Base-by-base conservation (phyloP, 2,797 vertebrate genomes). In the Takifugu rubripes region DNA sequence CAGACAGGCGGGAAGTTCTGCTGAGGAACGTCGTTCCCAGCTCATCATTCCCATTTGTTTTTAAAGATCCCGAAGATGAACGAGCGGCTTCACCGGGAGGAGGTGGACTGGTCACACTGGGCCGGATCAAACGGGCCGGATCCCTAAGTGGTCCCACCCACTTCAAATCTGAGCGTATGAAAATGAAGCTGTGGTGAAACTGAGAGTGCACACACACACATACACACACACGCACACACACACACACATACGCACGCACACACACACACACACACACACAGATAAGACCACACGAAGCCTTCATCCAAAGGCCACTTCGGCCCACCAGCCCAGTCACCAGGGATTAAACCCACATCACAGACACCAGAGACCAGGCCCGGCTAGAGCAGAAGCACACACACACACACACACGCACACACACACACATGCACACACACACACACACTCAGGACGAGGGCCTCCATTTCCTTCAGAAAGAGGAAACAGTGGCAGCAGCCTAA, bases 291-390 rank as follows among this genome's bases (percentile, higher is more conserved):
- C 56, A 70, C 62, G 62, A 83, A 40, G 66, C 74, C 69, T 72
- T 64, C 67, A 74, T 88, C 77, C 81, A 81, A 70, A 75, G 82
- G 65, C 77, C 79, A 79, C 83, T 82, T 80, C 80, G 79, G 72
- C 77, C 68, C 49, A 65, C 69, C 72, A 81, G 81, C 63, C 69
- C 60, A 85, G 74, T 83, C 81, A 86, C 61, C 57, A 64, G 71
- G 78, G 78, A 89, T 88, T 84, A 77, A 78, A 78, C 56, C 75
- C 64, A 82, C 78, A 87, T 90, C 86, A 89, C 87, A 90, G 87
- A 60, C 64, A 50, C 73, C 27, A 25, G 61, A 84, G 77, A 75
- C 77, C 66, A 10, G 24, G 48, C 67, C 82, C 82, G 75, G 86
- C 84, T 88, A 86, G 83, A 54, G 76, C 61, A 69, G 56, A 72